Evolutionary conservation across 2,113 vertebrate species (phyloP).

Genomic region (Cryptoleucopteryx plumbea): DNA sequence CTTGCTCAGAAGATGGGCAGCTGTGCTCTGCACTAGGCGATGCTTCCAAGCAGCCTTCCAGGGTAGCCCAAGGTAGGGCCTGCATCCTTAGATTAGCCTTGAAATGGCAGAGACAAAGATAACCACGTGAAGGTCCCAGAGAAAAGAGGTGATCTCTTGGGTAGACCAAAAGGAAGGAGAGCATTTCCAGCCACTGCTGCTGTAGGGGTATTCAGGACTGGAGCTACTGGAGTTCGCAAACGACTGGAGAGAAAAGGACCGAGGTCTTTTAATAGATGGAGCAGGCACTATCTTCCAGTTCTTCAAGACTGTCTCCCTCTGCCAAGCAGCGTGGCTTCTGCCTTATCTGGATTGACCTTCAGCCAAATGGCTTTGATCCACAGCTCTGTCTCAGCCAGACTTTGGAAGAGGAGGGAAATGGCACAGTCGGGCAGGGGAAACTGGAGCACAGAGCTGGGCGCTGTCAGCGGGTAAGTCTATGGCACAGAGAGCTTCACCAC

Average conservation of each 20-base stretch:
- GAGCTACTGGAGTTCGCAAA: background rate
- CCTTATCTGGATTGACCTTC: slow-evolving; percentile 36
- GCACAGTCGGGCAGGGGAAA: background rate
- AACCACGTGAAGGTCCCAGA: background rate
- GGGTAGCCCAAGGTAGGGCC: slow-evolving; percentile 47
- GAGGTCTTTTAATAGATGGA: background rate
- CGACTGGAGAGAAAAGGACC: background rate
- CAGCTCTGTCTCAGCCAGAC: slow-evolving; percentile 20
- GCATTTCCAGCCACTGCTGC: background rate
- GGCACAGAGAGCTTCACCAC: background rate
- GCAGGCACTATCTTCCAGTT: background rate
- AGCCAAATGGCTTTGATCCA: slow-evolving; percentile 52
- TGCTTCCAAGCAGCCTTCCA: slow-evolving; percentile 45
- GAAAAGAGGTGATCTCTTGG: background rate
- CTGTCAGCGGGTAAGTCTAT: background rate
- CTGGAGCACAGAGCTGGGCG: background rate
- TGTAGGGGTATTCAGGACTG: background rate
- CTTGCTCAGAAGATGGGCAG: slow-evolving; percentile 45
- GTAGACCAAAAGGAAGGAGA: background rate
- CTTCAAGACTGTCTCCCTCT: background rate
- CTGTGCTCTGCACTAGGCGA: background rate
- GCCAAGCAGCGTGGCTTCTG: slow-evolving; percentile 40
- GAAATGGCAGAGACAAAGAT: background rate
- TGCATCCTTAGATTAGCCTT: slow-evolving; percentile 43
- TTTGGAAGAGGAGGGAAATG: background rate